phyloP scores from a whole-genome alignment of 2,888 invertebrate species.

The Alviniconcha strummeri region DNA sequence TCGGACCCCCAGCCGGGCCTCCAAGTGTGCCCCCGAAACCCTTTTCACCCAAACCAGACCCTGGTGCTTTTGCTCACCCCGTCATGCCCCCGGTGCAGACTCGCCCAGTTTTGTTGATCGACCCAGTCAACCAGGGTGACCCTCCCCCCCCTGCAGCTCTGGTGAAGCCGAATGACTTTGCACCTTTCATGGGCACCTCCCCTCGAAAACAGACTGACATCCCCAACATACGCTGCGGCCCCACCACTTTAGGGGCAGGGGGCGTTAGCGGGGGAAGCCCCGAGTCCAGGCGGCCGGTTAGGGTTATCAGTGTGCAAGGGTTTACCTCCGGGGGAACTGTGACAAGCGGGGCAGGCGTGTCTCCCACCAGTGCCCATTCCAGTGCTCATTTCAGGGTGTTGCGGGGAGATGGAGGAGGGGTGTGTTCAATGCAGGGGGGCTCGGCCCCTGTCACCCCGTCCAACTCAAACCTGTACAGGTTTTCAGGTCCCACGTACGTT shows the following conservation, averaged over 20 bases:
- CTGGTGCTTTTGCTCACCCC: not conserved
- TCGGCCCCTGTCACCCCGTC: constrained; percentile 24
- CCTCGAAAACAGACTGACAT: constrained; percentile 30
- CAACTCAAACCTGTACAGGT: constrained; percentile 4
- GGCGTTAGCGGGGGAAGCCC: constrained; percentile 32
- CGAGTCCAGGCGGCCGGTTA: constrained; percentile 37
- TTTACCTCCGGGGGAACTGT: constrained; percentile 38
- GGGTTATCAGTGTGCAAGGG: constrained; percentile 35
- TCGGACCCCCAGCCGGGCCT: constrained; percentile 17
- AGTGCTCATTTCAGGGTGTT: constrained; percentile 37
- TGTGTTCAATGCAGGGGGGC: constrained; percentile 35
- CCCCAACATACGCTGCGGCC: constrained; percentile 36
- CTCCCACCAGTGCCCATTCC: constrained; percentile 31
- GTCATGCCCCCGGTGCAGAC: constrained; percentile 10
- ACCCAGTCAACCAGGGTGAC: constrained; percentile 26
- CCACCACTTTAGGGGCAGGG: constrained; percentile 16
- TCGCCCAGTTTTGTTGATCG: constrained; percentile 17
- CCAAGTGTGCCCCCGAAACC: constrained; percentile 27
- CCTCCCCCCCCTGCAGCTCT: not conserved
- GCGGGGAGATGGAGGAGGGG: constrained; percentile 42
- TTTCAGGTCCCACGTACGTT: constrained; percentile 12
- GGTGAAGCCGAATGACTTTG: constrained; percentile 12
- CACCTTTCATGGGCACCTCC: constrained; percentile 5
- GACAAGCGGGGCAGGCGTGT: constrained; percentile 34
- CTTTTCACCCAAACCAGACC: not conserved